Evolutionary conservation across 2,797 vertebrate species (phyloP).

Genomic region (Coreius guichenoti): DNA sequence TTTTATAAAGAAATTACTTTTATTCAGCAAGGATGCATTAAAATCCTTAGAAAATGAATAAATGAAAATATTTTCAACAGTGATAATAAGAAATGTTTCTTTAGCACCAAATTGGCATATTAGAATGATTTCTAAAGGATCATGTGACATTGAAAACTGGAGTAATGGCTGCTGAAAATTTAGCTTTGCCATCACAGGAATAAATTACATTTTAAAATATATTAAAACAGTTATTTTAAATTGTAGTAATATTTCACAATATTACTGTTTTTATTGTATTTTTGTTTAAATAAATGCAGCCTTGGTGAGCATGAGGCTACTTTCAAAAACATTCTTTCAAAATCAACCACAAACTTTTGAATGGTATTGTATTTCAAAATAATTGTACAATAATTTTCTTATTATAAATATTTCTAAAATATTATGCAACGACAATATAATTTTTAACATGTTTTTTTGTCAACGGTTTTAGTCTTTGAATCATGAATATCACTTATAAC

Average conservation of each 20-base stretch:
- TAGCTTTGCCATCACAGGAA: not conserved
- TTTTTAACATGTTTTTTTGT: not conserved
- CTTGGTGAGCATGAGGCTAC: not conserved
- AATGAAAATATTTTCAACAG: not conserved
- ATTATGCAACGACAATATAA: not conserved
- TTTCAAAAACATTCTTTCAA: not conserved
- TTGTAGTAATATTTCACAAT: not conserved
- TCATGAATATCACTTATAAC: not conserved
- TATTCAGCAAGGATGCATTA: not conserved
- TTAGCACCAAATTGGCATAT: not conserved
- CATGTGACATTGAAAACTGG: no score
- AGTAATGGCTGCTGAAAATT: not conserved
- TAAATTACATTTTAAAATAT: not conserved
- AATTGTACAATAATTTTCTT: not conserved
- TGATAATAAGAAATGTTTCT: not conserved
- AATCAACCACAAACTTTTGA: not conserved
- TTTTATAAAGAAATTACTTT: not conserved
- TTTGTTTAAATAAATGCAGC: not conserved
- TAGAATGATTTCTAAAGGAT: not conserved
- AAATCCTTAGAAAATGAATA: not conserved
- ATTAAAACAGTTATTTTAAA: not conserved
- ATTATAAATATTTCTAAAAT: slow-evolving; percentile 9
- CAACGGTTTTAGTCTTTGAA: not conserved
- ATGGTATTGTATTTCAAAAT: not conserved
- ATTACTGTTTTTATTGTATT: not conserved